These are phyloP conservation scores for Arctopsyche grandis DNA, from an alignment of 1,140 invertebrate genomes.

Conservation along the genomic window DNA sequence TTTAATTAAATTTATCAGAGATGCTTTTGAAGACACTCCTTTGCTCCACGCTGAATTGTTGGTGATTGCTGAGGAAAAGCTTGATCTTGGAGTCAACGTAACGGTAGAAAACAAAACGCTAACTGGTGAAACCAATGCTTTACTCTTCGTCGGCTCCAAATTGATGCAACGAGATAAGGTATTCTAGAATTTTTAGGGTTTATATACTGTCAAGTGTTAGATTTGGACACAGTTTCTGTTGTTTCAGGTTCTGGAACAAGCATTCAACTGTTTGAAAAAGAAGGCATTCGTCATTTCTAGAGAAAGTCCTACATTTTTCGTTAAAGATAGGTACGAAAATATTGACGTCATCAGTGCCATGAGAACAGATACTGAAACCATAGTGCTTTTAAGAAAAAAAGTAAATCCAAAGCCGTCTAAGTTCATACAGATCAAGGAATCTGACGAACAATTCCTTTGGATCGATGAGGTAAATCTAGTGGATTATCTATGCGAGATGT, in stretches of 20 bases:
- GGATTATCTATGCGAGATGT: background rate
- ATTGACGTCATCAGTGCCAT: constrained; percentile 62
- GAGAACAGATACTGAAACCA: constrained; percentile 61
- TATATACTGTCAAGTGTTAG: no score
- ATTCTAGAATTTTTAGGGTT: no score
- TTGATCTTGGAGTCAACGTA: constrained; percentile 66
- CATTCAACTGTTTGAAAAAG: no score
- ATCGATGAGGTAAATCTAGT: constrained; percentile 59
- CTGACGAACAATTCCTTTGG: constrained; percentile 61
- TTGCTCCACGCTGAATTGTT: constrained; percentile 69
- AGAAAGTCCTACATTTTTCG: constrained; percentile 57
- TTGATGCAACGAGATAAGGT: constrained; percentile 60
- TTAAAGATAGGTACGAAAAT: constrained; percentile 57
- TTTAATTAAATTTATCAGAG: constrained; percentile 66
- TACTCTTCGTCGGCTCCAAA: constrained; percentile 68
- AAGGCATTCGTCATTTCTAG: no score
- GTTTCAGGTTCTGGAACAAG: constrained; percentile 62
- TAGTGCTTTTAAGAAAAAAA: no score
- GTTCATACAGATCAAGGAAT: no score
- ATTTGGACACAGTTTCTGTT: background rate
- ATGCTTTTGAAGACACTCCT: constrained; percentile 71
- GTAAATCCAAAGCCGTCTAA: no score
- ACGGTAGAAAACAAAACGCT: constrained; percentile 72
- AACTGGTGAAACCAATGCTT: constrained; percentile 66
- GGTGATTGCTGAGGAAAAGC: no score